phyloP scores from a whole-genome alignment of 2,797 vertebrate species.

The Spea hammondii region DNA sequence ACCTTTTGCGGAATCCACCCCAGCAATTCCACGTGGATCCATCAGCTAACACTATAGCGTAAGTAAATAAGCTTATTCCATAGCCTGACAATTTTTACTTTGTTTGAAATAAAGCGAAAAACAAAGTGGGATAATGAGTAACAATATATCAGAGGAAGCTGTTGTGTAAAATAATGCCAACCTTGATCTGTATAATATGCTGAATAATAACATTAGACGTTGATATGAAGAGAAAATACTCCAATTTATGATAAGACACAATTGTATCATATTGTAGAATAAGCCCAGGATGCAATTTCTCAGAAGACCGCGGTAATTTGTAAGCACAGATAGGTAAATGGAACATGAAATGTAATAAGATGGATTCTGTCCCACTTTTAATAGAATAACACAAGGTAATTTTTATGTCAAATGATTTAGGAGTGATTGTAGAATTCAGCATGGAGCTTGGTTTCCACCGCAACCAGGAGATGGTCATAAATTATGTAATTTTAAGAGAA shows the following conservation, averaged over 20 bases:
- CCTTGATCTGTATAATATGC: not conserved
- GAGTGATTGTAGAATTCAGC: not conserved
- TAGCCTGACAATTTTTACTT: too few species aligned
- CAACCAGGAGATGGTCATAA: not conserved
- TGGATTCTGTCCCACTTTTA: not conserved
- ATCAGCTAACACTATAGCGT: too few species aligned
- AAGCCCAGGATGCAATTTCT: slow-evolving; percentile 21
- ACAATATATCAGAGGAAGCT: too few species aligned
- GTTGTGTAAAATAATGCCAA: too few species aligned
- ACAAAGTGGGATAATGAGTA: too few species aligned
- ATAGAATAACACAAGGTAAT: slow-evolving; percentile 23
- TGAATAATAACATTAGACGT: not conserved
- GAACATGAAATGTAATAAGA: slow-evolving; percentile 9
- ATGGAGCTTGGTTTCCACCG: not conserved
- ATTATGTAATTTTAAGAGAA: not conserved
- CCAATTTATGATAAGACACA: slow-evolving; percentile 4
- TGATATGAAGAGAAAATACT: slow-evolving; percentile 8
- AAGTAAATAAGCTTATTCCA: too few species aligned
- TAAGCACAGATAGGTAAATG: slow-evolving; percentile 11
- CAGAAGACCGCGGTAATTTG: slow-evolving; percentile 2
- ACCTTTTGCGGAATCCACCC: too few species aligned
- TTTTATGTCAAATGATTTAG: slow-evolving; percentile 3
- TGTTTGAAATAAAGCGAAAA: too few species aligned
- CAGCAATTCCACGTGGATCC: too few species aligned
- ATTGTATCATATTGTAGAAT: slow-evolving; percentile 17